Conservation (phyloP, 2,113 vertebrate species). For the Dicerorhinus sumatrensis region DNA sequence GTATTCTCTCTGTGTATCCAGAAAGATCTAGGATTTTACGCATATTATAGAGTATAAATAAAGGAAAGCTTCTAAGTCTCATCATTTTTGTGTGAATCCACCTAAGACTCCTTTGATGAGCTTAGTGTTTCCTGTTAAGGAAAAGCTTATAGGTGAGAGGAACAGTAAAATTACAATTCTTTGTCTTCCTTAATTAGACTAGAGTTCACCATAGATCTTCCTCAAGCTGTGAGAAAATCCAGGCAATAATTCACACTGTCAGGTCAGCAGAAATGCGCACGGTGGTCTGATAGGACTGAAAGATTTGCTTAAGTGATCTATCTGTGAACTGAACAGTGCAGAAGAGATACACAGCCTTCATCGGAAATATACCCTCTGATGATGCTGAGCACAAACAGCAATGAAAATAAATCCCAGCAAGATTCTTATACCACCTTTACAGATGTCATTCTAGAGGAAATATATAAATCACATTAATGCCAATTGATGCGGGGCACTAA, state of each 20-base stretch:
- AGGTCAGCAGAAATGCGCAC: conserved; percentile 68
- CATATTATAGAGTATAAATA: conserved; percentile 58
- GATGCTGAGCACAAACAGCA: not conserved
- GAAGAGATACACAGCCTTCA: not conserved
- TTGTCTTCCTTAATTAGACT: conserved; percentile 81
- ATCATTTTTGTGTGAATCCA: conserved; percentile 74
- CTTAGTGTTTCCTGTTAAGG: conserved; percentile 66
- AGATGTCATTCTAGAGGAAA: conserved; percentile 57
- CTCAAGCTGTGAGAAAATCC: conserved; percentile 69
- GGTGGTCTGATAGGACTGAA: not conserved
- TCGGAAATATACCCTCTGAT: not conserved
- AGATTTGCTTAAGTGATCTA: conserved; percentile 60
- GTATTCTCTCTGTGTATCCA: conserved; percentile 2
- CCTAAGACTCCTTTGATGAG: conserved; percentile 70
- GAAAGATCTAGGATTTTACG: conserved; percentile 63
- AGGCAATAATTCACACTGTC: conserved; percentile 75
- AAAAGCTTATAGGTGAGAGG: conserved; percentile 72
- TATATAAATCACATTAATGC: conserved; percentile 66
- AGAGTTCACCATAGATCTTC: conserved; percentile 71
- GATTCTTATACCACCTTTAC: not conserved
- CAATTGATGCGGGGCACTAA: conserved; percentile 68
- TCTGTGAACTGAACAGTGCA: not conserved
- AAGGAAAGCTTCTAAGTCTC: conserved; percentile 64
- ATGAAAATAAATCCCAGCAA: conserved; percentile 36
- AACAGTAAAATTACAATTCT: conserved; percentile 75